These are phyloP conservation scores for Ormyrus rosae DNA, from an alignment of 2,888 invertebrate genomes.

Conservation along the genomic window DNA sequence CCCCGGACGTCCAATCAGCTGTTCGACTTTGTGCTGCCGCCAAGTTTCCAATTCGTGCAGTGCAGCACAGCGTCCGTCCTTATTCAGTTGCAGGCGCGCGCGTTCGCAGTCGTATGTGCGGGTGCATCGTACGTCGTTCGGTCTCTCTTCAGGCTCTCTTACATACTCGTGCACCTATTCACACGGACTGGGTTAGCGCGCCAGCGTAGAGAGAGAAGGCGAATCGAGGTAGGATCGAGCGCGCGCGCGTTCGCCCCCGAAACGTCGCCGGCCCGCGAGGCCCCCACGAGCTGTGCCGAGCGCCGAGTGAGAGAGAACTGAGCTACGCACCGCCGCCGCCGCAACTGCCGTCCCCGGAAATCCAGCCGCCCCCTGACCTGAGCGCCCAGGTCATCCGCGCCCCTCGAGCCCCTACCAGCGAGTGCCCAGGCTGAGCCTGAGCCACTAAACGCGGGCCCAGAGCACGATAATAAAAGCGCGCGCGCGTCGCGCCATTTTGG, in stretches of 20 bases:
- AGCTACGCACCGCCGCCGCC: neutral
- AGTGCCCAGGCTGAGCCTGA: neutral
- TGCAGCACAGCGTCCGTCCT: neutral
- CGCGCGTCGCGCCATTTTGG: conserved; percentile 61
- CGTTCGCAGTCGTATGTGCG: neutral
- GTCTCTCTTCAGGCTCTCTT: neutral
- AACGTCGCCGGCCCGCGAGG: conserved; percentile 38
- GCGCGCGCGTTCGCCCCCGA: conserved; percentile 18
- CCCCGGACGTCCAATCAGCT: conserved; percentile 71
- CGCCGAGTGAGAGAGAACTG: neutral
- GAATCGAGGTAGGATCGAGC: neutral
- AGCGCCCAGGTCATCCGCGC: neutral
- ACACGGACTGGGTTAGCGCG: neutral
- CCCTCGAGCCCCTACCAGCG: no score
- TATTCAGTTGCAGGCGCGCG: conserved; percentile 23
- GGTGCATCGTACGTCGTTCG: neutral
- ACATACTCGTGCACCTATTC: neutral
- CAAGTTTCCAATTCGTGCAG: conserved; percentile 62
- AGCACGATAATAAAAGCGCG: neutral
- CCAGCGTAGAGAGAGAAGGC: neutral
- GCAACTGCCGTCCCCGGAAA: neutral
- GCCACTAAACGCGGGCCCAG: conserved; percentile 22
- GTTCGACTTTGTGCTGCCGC: conserved; percentile 78
- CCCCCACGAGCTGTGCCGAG: neutral
- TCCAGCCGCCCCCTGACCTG: conserved; percentile 2